phyloP scores from a whole-genome alignment of 2,888 invertebrate species.

The Strigamia crassipes region DNA sequence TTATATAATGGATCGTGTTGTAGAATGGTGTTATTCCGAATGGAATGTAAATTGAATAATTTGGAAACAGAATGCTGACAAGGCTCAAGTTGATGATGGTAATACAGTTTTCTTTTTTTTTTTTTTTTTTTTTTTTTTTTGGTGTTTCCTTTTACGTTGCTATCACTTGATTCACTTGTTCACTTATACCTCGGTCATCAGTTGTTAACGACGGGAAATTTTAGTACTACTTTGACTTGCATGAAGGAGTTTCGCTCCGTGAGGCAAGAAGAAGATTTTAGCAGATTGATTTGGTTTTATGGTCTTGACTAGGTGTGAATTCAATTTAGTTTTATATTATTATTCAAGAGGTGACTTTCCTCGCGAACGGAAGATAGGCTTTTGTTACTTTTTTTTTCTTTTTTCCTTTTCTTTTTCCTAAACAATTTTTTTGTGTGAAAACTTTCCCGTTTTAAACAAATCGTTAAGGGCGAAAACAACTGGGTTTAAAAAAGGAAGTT shows the following conservation, averaged over 20 bases:
- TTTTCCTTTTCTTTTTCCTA: not conserved
- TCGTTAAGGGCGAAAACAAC: not conserved
- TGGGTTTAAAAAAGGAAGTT: not conserved
- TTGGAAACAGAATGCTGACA: not conserved
- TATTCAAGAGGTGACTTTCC: not conserved
- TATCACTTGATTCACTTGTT: constrained; percentile 8
- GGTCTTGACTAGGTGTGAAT: constrained; percentile 17
- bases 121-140: not conserved
- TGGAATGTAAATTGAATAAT: constrained; percentile 21
- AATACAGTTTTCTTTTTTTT: not conserved
- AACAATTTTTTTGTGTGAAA: not conserved
- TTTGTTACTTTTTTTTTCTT: not conserved
- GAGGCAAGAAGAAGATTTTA: constrained; percentile 35
- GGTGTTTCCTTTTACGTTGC: not conserved
- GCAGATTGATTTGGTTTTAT: constrained; percentile 40
- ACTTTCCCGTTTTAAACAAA: not conserved
- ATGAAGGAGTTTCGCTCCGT: constrained; percentile 25
- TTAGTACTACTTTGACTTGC: constrained; percentile 33
- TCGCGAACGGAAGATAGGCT: not conserved
- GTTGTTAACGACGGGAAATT: constrained; percentile 39
- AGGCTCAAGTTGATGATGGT: constrained; percentile 12
- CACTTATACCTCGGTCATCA: constrained; percentile 32
- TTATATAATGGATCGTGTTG: not conserved
- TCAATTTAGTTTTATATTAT: constrained; percentile 33
- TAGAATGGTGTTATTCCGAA: not conserved